Evolutionary conservation across 2,888 invertebrate genomes (phyloP), one percentile per base, ranked within the genome.

Genomic region (Caenorhabditis afra): DNA sequence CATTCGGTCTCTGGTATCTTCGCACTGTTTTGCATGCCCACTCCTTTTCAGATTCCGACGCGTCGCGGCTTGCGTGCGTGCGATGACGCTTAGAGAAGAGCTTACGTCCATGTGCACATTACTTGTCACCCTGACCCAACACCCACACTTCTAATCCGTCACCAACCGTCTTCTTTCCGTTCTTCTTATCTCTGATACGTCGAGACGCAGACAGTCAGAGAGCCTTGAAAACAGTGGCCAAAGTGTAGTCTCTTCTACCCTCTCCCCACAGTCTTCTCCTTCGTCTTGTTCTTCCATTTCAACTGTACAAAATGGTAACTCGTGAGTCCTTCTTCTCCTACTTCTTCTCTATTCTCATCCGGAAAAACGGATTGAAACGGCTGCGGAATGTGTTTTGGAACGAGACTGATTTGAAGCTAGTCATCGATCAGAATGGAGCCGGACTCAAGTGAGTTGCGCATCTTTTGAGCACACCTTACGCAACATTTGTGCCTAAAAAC

Each of bases 141-240:
- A n/a, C n/a, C n/a, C n/a, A n/a, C n/a, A n/a, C n/a, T n/a, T 29
- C 29, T 29, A 20, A 18, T 18, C 50, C 50, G 29, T 29, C 29
- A 29, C 29, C 29, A 7, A 29, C 41, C 7, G 41, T 57, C 66
- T 55, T 53, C 29, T 45, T 39, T 37, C 52, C 37, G 47, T 37
- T 37, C 57, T 44, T 53, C 57, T 61, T 52, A 55, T 5, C 29
- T 29, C 29, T 29, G 29, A 29, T 29, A 29, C 29, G 29, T 16
- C 41, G 50, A 61, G 53, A 53, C 41, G 23, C 14, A 57, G 47
- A 57, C 47, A 70, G 61, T 45, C 70, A 70, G 61, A 55, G 22
- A 53, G n/a, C n/a, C 18, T 23, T 49, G 41, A 70, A 61, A 70
- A 70, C 64, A 71, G 62, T 55, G 71, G 71, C 71, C 71, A 71